These are phyloP conservation scores for Drosophila heteroneura DNA, from an alignment of 2,888 invertebrate species.

Conservation along the genomic window DNA sequence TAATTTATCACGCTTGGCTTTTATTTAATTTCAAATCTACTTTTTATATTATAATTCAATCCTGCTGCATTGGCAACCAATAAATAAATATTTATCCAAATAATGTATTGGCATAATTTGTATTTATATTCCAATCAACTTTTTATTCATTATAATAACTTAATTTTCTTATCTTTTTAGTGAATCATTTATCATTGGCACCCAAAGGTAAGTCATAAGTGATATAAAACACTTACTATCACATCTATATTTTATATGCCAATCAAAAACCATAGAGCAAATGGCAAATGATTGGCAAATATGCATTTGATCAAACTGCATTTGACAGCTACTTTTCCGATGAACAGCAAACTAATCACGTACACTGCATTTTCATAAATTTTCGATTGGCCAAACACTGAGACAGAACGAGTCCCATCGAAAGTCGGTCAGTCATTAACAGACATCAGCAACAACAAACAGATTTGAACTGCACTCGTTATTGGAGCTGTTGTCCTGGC, in stretches of 20 bases:
- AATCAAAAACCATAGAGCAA: neutral
- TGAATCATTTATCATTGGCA: neutral
- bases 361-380: conserved; percentile 48
- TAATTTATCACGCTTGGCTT: neutral
- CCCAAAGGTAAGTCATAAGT: neutral
- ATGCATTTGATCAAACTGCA: conserved; percentile 1
- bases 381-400: conserved; percentile 38
- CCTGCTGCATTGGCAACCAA: neutral
- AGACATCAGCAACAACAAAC: conserved; percentile 17
- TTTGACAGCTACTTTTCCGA: conserved; percentile 31
- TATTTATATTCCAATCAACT: neutral
- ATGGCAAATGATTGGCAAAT: conserved; percentile 5
- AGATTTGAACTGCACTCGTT: conserved; percentile 13
- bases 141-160: neutral
- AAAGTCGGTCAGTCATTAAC: conserved; percentile 55
- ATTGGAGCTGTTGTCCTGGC: conserved; percentile 15
- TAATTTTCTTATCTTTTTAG: neutral
- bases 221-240: neutral
- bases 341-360: conserved; percentile 38
- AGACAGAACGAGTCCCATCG: conserved; percentile 18
- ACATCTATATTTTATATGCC: neutral
- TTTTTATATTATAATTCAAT: too few relatives aligned
- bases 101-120: neutral
- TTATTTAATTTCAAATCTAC: too few relatives aligned
- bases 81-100: neutral